Evolutionary conservation across 2,797 vertebrate genomes (phyloP).

Genomic region (Glossophaga mutica): DNA sequence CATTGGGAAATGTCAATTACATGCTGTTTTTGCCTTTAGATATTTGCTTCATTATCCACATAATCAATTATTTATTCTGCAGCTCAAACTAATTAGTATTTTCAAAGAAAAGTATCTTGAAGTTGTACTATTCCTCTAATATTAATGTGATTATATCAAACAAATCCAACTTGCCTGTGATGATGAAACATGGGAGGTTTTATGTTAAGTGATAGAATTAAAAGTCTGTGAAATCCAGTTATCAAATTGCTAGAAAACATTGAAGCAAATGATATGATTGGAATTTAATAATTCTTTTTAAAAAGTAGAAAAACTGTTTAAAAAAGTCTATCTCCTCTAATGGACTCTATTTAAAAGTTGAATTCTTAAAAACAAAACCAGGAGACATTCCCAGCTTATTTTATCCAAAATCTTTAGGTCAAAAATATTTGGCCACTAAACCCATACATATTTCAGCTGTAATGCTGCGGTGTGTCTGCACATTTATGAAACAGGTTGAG

Average conservation of each 20-base stretch:
- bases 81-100: slow-evolving; percentile 51
- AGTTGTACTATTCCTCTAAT: slow-evolving; percentile 60
- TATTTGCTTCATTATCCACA: slow-evolving; percentile 44
- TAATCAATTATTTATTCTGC: slow-evolving; percentile 55
- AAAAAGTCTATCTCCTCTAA: neutral
- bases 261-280: neutral
- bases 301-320: neutral
- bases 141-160: slow-evolving; percentile 44
- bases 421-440: neutral
- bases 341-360: neutral
- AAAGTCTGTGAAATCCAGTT: neutral
- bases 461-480: neutral
- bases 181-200: neutral
- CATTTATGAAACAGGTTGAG: neutral
- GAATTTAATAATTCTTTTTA: neutral
- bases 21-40: slow-evolving; percentile 50
- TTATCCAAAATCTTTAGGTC: neutral
- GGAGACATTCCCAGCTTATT: neutral
- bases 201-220: neutral
- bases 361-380: neutral
- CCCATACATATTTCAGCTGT: neutral
- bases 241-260: neutral
- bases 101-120: slow-evolving; percentile 47
- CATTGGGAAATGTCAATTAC: slow-evolving; percentile 41
- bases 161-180: neutral